Conservation (phyloP, 2,888 invertebrate genomes). For the Lampropteryx suffumata region DNA sequence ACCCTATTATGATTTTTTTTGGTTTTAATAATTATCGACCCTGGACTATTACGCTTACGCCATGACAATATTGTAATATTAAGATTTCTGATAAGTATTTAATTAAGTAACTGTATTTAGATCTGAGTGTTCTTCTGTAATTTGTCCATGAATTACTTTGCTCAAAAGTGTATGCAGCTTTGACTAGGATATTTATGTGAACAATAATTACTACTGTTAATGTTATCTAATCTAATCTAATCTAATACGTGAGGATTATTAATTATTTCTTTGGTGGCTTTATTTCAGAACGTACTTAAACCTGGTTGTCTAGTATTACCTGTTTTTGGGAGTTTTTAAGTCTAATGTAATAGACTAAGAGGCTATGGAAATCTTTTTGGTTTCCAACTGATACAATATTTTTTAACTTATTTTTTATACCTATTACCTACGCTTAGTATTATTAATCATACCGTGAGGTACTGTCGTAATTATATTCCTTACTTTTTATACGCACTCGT, state of each 20-base stretch:
- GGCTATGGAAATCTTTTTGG: conserved; percentile 2
- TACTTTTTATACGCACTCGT: conserved; percentile 19
- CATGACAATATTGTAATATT: conserved; percentile 64
- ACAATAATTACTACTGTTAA: too few relatives aligned
- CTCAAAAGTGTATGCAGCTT: too few relatives aligned
- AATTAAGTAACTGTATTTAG: conserved; percentile 7
- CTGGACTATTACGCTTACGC: conserved; percentile 70
- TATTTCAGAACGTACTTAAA: too few relatives aligned
- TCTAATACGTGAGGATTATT: too few relatives aligned
- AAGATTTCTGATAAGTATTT: conserved; percentile 31
- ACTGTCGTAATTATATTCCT: conserved; percentile 26
- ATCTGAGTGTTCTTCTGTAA: not conserved
- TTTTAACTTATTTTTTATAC: conserved; percentile 7
- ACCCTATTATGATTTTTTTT: too few relatives aligned
- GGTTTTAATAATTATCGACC: too few relatives aligned
- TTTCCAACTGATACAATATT: conserved; percentile 4
- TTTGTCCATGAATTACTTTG: too few relatives aligned
- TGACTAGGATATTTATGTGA: too few relatives aligned
- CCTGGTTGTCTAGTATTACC: too few relatives aligned
- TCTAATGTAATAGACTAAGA: not conserved
- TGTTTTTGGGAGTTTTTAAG: too few relatives aligned
- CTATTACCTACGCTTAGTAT: conserved; percentile 22
- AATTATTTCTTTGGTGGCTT: too few relatives aligned
- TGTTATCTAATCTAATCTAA: too few relatives aligned
- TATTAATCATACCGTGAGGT: conserved; percentile 17